A percentile compares a stretch with the other conserved stretches of the same genome.
Evolutionary conservation across 2,113 vertebrate species (phyloP).

Genomic region (Myxocyprinus asiaticus): DNA sequence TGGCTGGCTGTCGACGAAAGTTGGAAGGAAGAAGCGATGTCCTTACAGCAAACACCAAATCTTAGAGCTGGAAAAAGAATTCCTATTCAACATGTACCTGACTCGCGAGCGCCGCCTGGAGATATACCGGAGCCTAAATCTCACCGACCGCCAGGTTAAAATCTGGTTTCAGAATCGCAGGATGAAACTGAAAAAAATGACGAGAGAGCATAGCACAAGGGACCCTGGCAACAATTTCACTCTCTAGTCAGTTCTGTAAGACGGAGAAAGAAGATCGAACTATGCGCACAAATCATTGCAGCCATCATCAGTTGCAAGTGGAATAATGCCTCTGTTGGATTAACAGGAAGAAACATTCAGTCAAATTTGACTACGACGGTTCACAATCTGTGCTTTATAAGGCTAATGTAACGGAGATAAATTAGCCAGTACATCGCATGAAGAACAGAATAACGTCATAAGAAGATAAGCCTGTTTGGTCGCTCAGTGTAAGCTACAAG

Average conservation of each 20-base stretch:
- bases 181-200: slow-evolving; percentile 57
- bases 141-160: slow-evolving; percentile 54
- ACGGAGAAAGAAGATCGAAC: background rate
- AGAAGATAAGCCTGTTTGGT: no score
- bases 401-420: no score
- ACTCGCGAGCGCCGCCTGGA: slow-evolving; percentile 74
- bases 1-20: slow-evolving; percentile 44
- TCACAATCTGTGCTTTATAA: no score
- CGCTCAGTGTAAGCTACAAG: no score
- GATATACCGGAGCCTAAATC: slow-evolving; percentile 51
- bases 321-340: no score
- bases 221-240: slow-evolving; percentile 35
- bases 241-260: slow-evolving; percentile 24
- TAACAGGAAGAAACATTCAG: no score
- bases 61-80: slow-evolving; percentile 53
- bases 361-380: no score
- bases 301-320: no score
- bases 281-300: no score
- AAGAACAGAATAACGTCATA: no score
- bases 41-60: slow-evolving; percentile 45
- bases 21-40: slow-evolving; percentile 36
- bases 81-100: slow-evolving; percentile 54
- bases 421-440: no score
- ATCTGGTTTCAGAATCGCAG: slow-evolving; percentile 61
- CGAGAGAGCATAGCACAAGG: slow-evolving; percentile 39